Evolutionary conservation across 2,797 vertebrate genomes (phyloP), one percentile per base, ranked within the genome.

Genomic region (Varecia variegata): DNA sequence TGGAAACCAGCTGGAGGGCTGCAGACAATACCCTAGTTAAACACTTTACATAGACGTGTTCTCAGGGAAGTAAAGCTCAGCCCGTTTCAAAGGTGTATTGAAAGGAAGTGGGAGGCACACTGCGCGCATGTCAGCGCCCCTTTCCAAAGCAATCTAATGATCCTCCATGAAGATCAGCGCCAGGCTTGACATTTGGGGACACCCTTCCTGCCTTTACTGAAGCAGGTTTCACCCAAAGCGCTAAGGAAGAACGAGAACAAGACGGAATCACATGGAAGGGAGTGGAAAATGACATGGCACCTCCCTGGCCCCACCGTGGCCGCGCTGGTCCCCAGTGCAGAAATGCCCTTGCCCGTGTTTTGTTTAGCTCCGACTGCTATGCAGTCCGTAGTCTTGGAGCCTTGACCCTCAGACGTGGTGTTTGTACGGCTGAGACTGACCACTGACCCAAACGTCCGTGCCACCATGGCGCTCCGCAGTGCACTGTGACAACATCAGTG

Each of bases 401-500:
- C 88, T 2, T 0, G 30, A 79, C 91, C 65, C 95, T 45, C 60
- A 86, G 56, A 94, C 23, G 0, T 30, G 0, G 86, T 92, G 90
- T 92, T 96, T 95, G 91, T 65, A 65, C 3, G 83, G 67, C 82
- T 76, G 74, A 43, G 58, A 92, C 79, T 81, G 90, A 94, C 43
- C 90, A 86, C 88, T 97, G 92, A 92, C 97, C 96, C 96, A 91
- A 93, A 93, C 68, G 14, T 96, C 12, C 45, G 87, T 86, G 77
- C 32, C 92, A 88, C 96, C 89, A 84, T 85, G 30, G 95, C 9
- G 71, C 96, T 97, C 93, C 90, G 87, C 96, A 97, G 98, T 98
- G 96, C 95, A 97, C 98, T 98, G 98, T 98, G 98, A 98, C 98
- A 98, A 98, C 98, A 98, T 97, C 98, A 98, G 98, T 98, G 96